These are phyloP conservation scores for Gracilinanus agilis DNA, from an alignment of 2,113 vertebrate genomes.

Conservation along the genomic window DNA sequence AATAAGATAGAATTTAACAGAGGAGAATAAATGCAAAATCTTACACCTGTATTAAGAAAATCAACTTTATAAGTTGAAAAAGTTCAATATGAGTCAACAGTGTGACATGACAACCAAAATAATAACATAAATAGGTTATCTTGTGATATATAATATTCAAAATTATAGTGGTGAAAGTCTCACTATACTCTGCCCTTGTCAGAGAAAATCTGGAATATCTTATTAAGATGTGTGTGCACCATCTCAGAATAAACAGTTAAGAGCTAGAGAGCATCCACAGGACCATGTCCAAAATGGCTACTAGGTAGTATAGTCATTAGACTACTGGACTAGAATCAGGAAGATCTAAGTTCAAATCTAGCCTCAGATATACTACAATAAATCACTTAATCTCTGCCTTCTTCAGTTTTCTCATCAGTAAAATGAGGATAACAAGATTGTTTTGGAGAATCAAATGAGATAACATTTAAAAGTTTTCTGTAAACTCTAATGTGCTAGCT, in stretches of 20 bases:
- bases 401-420: background rate
- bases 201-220: background rate
- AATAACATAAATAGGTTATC: background rate
- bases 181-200: background rate
- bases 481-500: background rate
- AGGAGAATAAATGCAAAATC: background rate
- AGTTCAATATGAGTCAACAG: background rate
- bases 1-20: background rate
- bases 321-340: background rate
- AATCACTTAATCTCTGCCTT: background rate
- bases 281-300: background rate
- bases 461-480: background rate
- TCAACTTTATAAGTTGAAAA: background rate
- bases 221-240: background rate
- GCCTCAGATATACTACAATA: background rate
- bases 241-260: background rate
- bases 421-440: background rate
- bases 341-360: background rate
- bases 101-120: background rate
- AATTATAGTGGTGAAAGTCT: background rate
- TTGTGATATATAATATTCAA: background rate
- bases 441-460: background rate
- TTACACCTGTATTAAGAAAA: background rate
- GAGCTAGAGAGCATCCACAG: background rate
- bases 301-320: background rate